Base-by-base conservation (phyloP, 2,113 vertebrate species). In the Hemibagrus wyckioides region DNA sequence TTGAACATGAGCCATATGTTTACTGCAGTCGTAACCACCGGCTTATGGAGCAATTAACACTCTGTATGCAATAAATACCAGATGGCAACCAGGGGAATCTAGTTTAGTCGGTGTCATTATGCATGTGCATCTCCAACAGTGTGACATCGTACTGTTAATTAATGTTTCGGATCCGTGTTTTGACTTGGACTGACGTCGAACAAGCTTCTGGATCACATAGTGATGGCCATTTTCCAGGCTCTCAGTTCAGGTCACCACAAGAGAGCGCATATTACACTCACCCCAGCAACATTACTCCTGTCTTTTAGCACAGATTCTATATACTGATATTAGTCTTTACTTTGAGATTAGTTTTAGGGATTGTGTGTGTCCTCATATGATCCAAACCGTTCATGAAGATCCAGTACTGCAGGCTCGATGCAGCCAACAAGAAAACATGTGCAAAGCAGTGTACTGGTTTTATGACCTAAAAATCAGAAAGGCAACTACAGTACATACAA, bases 1-100 rank as follows among this genome's bases (percentile, higher is more conserved):
- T 75, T 41, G 69, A 85, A 85, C 84, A 85, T 4, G 41, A 65
- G 41, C 73, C 84, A 79, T 85, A 79, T 85, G 84, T 85, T 79
- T 65, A 65, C 56, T 65, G 57, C 50, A 36, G 65, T 82, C 33
- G 54, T 71, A 86, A 57, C 65, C 11, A 54, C 65, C 52, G 28
- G 65, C 33, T 82, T 82, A 82, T 39, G 48, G 65, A 79, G 73
- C 73, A 48, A 79, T 85, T 85, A 77, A 85, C 85, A 82, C 85
- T 54, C 41, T 69, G 77, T 54, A 30, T 44, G 39, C 48, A 86
- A 71, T 44, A 73, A 82, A 83, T 83, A 50, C 81, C 79, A 57
- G 50, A 57, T 86, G 85, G 79, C 52, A 82, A 21, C 65, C 52
- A 44, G 63, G 85, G 50, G 54, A 56, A 81, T 81, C 30, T 30